Evolutionary conservation across 2,113 vertebrate genomes (phyloP), one percentile per base, ranked within the genome.

Genomic region (Larimichthys polyactis): DNA sequence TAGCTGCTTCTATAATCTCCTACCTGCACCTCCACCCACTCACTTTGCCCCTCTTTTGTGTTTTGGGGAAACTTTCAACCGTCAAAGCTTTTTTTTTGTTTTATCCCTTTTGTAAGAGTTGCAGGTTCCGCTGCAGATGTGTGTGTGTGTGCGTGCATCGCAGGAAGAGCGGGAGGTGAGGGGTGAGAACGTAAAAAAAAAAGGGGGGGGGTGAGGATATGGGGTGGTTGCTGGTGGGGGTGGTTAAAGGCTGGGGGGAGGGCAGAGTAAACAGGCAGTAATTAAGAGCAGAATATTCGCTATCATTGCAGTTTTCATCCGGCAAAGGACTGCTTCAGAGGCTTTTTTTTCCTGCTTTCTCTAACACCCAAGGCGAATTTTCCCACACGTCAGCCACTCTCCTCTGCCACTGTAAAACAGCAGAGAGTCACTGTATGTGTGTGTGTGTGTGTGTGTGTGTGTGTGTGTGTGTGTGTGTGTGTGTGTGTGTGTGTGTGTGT

Each of bases 211-310:
- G 60, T 85, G 67, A 70, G 46, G 69, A 73, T 36, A 27, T 46
- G 27, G 71, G 71, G 51, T 74, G 55, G 54, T 24, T 76, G 79
- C 75, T 65, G 32, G 48, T 70, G 19, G 74, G 55, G 71, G 74
- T 0, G 19, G 76, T 84, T 82, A 81, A 82, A 85, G 75, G 77
- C 78, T 74, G 67, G 70, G 82, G 63, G 91, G 69, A 78, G 77
- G 87, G 85, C 77, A 94, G 89, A 90, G 90, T 95, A 94, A 95
- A 94, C 91, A 95, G 83, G 86, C 90, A 86, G 81, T 95, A 94
- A 95, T 95, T 95, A 95, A 91, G 88, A 93, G 84, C 67, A 87
- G 90, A 93, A 94, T 92, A 95, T 95, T 91, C 46, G 77, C 91
- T 83, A 90, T 93, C 87, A 93, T 91, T 94, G 93, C 94, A 94